A percentile compares a stretch with the other conserved stretches of the same genome.
These are phyloP conservation scores for Idris sp. DNA, from an alignment of 1,140 invertebrate genomes.

Conservation along the genomic window DNA sequence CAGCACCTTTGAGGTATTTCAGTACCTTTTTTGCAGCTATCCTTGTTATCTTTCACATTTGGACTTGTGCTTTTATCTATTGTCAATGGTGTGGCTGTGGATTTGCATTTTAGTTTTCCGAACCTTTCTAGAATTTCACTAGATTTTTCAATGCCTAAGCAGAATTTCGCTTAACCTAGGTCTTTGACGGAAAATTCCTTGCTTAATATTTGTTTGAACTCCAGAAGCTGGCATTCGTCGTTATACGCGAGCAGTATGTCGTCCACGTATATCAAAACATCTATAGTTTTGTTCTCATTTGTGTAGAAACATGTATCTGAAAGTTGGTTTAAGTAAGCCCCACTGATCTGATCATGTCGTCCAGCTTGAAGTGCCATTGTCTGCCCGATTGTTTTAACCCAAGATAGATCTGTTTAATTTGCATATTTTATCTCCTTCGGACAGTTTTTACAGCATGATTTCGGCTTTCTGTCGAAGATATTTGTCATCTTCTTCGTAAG, in stretches of 20 bases:
- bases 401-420: background rate
- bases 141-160: background rate
- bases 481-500: too few species aligned
- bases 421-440: background rate
- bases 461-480: background rate
- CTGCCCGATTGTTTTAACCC: background rate
- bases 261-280: too few species aligned
- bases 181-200: background rate
- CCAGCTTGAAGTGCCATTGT: conserved; percentile 2
- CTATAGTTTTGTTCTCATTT: background rate
- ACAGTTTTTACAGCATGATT: background rate
- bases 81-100: conserved; percentile 56
- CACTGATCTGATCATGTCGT: background rate
- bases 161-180: background rate
- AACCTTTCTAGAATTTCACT: conserved; percentile 59
- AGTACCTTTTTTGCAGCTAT: background rate
- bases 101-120: conserved; percentile 62
- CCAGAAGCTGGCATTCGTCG: background rate
- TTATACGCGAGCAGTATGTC: background rate
- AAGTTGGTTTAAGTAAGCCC: background rate
- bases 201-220: background rate
- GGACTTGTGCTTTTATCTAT: conserved; percentile 37
- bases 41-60: background rate
- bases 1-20: background rate
- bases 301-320: background rate